These are phyloP conservation scores for Zelostemma sp. DNA, from an alignment of 1,140 invertebrate species.

Conservation along the genomic window DNA sequence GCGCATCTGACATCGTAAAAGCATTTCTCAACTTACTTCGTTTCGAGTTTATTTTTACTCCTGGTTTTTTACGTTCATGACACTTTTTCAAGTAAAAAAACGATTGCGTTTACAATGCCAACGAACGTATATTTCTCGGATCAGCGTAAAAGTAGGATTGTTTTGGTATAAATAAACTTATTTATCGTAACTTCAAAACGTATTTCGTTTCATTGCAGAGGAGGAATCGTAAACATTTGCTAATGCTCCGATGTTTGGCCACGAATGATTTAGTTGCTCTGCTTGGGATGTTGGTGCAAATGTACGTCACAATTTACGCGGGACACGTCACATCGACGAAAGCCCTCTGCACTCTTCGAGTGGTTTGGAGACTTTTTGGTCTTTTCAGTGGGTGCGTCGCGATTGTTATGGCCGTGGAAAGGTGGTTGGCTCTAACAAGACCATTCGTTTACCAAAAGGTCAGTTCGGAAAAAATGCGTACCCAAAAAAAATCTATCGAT, in stretches of 20 bases:
- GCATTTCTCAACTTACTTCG: too few species aligned
- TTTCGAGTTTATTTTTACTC: too few species aligned
- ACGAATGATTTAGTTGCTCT: constrained; percentile 84
- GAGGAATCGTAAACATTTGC: constrained; percentile 82
- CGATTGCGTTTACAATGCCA: too few species aligned
- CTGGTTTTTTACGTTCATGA: too few species aligned
- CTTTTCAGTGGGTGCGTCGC: constrained; percentile 89
- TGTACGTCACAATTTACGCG: constrained; percentile 73
- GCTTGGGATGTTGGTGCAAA: constrained; percentile 77
- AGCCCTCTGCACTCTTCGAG: constrained; percentile 76
- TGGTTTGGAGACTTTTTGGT: constrained; percentile 84
- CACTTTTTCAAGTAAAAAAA: too few species aligned
- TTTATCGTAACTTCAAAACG: not conserved
- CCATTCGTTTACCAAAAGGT: constrained; percentile 93
- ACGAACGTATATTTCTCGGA: too few species aligned
- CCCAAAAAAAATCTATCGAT: too few species aligned
- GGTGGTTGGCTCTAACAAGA: constrained; percentile 86
- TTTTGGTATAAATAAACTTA: not conserved
- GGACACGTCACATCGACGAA: constrained; percentile 55
- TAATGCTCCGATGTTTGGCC: constrained; percentile 83
- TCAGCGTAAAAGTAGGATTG: too few species aligned
- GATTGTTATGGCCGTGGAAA: constrained; percentile 87
- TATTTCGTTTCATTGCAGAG: constrained; percentile 67
- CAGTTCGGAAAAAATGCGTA: constrained; percentile 35
- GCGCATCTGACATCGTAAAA: too few species aligned